Conservation (phyloP, 1,140 invertebrate species). For the Drosophila pectinifera region DNA sequence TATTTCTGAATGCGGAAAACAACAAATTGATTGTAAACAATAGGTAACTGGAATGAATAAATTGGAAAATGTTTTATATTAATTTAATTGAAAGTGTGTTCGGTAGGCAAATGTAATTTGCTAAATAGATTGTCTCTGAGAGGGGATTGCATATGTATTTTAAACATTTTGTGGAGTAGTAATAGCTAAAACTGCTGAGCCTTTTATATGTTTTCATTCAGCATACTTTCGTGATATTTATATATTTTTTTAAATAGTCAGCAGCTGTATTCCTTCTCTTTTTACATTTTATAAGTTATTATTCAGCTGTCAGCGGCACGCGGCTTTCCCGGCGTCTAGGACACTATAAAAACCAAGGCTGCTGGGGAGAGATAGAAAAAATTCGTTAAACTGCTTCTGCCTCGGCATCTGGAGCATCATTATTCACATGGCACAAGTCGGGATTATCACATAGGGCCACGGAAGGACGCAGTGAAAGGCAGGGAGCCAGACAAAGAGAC, state of each 20-base stretch:
- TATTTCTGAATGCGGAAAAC: constrained; percentile 16
- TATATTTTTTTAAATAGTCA: constrained; percentile 18
- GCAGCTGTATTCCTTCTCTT: constrained; percentile 1
- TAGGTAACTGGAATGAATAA: constrained; percentile 30
- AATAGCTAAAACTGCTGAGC: neutral
- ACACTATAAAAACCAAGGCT: constrained; percentile 61
- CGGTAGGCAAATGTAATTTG: constrained; percentile 16
- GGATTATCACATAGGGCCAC: constrained; percentile 63
- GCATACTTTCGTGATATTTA: neutral
- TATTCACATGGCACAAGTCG: constrained; percentile 69
- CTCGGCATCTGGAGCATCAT: constrained; percentile 67
- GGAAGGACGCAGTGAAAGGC: constrained; percentile 19
- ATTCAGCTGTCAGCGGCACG: constrained; percentile 69
- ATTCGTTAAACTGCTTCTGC: constrained; percentile 43
- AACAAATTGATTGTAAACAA: constrained; percentile 25
- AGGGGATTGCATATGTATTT: neutral
- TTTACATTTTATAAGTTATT: constrained; percentile 37
- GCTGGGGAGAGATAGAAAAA: constrained; percentile 30
- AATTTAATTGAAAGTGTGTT: constrained; percentile 36
- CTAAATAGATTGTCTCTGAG: constrained; percentile 8
- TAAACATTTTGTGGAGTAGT: constrained; percentile 5
- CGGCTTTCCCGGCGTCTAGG: constrained; percentile 32
- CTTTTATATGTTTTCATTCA: constrained; percentile 4
- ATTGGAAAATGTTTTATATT: constrained; percentile 40
- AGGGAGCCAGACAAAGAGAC: constrained; percentile 19